Evolutionary conservation across 2,113 vertebrate species (phyloP).

Genomic region (Engystomops pustulosus): DNA sequence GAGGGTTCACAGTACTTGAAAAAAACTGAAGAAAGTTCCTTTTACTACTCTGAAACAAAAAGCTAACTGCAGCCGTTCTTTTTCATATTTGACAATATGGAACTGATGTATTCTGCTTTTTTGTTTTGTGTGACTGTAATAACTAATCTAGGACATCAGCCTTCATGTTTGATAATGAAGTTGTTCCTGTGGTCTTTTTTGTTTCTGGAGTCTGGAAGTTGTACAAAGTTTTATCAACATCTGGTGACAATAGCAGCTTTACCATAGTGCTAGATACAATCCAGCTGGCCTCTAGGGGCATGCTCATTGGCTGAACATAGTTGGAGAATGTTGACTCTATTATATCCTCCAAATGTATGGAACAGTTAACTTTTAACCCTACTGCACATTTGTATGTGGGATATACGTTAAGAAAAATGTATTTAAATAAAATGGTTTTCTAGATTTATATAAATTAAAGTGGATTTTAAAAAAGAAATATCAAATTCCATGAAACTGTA

Average conservation of each 20-base stretch:
- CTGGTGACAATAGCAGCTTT: conserved; percentile 50
- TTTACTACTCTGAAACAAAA: background rate
- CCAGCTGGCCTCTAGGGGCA: conserved; percentile 37
- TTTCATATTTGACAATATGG: background rate
- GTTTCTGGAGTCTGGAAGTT: conserved; percentile 30
- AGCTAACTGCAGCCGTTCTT: background rate
- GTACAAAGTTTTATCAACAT: conserved; percentile 47
- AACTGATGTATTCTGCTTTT: background rate
- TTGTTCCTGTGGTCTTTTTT: conserved; percentile 46
- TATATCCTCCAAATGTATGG: background rate
- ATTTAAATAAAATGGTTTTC: background rate
- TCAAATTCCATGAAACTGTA: background rate
- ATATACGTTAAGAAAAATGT: background rate
- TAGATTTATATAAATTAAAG: background rate
- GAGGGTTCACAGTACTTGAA: background rate
- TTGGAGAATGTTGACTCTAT: background rate
- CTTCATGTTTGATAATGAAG: conserved; percentile 46
- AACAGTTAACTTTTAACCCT: background rate
- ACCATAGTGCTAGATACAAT: conserved; percentile 15
- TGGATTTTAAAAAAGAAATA: background rate
- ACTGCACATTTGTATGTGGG: background rate
- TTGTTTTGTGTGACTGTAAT: conserved; percentile 8
- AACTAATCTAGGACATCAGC: conserved; percentile 34
- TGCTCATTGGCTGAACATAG: background rate
- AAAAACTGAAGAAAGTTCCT: background rate